These are phyloP conservation scores for Drosophila pectinifera DNA, from an alignment of 1,140 invertebrate genomes.

Conservation along the genomic window DNA sequence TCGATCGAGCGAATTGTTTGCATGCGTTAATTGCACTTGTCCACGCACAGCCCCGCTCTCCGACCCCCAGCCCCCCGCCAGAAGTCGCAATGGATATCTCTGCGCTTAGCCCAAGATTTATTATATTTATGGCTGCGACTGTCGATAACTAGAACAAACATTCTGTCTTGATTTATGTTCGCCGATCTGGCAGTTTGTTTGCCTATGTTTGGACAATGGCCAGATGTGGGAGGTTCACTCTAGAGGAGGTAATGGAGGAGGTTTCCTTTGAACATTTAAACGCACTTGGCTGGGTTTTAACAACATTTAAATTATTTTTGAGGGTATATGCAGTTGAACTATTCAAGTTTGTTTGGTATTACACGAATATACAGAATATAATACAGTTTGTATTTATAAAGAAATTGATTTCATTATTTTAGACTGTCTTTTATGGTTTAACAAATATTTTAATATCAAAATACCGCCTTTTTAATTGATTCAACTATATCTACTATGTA, in stretches of 20 bases:
- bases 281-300: conserved; percentile 53
- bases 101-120: conserved; percentile 35
- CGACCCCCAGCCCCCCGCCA: not conserved
- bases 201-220: conserved; percentile 78
- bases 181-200: conserved; percentile 54
- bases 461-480: too few relatives aligned
- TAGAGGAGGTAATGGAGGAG: conserved; percentile 5
- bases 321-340: not conserved
- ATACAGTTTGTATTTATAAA: too few relatives aligned
- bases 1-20: conserved; percentile 23
- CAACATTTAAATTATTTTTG: too few relatives aligned
- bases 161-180: conserved; percentile 76
- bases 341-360: not conserved
- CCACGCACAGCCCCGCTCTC: conserved; percentile 48
- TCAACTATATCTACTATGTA: too few relatives aligned
- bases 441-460: too few relatives aligned
- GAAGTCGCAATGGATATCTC: conserved; percentile 24
- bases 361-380: too few relatives aligned
- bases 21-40: conserved; percentile 77
- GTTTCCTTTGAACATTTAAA: conserved; percentile 59
- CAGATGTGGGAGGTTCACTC: conserved; percentile 20
- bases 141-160: conserved; percentile 71
- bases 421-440: too few relatives aligned
- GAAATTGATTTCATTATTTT: too few relatives aligned
- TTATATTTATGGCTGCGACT: conserved; percentile 34